Percentiles rank a stretch among this genome's conserved stretches.
Conservation (phyloP, 2,888 invertebrate genomes). For the Sesia bembeciformis region DNA sequence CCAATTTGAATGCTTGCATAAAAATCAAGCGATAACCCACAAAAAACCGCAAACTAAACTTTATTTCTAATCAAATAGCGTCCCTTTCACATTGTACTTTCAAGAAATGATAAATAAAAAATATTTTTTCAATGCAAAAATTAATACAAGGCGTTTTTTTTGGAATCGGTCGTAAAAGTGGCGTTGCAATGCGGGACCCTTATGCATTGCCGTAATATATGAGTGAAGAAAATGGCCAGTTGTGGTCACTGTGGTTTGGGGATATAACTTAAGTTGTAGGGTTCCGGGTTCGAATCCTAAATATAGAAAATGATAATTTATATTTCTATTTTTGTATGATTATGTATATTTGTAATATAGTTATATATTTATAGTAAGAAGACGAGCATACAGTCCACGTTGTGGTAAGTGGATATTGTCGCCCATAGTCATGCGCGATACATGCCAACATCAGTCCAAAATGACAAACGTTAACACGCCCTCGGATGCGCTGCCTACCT, state of each 20-base stretch:
- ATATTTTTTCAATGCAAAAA: slow-evolving; percentile 1
- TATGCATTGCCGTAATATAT: slow-evolving; percentile 4
- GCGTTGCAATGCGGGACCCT: slow-evolving; percentile 10
- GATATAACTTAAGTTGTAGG: slow-evolving; percentile 3
- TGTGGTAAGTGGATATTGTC: no score
- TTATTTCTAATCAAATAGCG: not conserved
- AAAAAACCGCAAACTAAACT: not conserved
- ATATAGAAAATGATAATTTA: no score
- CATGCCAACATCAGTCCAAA: no score
- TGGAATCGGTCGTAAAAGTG: slow-evolving; percentile 8
- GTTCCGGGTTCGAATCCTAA: slow-evolving; percentile 7
- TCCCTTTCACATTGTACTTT: not conserved
- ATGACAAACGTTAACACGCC: no score
- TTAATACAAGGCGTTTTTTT: slow-evolving; percentile 3
- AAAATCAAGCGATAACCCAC: not conserved
- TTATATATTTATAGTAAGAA: no score
- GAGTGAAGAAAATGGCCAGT: slow-evolving; percentile 3
- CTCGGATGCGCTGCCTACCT: no score
- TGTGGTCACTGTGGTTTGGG: slow-evolving; percentile 3
- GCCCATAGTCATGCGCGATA: no score
- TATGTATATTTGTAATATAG: no score
- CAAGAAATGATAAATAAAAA: not conserved
- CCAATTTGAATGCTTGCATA: not conserved
- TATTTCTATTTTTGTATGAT: no score
- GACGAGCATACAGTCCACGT: no score